These are phyloP conservation scores for Mythimna vitellina DNA, from an alignment of 2,888 invertebrate genomes.

Conservation along the genomic window DNA sequence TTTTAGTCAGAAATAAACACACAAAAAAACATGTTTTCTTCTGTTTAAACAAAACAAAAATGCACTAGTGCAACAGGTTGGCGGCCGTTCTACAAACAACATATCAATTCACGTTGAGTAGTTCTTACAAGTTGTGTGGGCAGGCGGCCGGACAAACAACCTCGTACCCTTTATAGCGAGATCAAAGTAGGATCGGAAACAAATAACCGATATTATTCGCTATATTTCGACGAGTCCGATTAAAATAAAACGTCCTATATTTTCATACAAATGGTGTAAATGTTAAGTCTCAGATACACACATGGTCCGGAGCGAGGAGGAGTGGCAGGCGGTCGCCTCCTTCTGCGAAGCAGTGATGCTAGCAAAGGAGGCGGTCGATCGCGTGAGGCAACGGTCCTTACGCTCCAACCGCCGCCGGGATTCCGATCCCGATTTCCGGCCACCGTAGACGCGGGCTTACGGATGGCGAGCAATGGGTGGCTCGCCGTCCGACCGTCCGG, in stretches of 20 bases:
- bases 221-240: slow-evolving; percentile 11
- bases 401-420: too few species aligned
- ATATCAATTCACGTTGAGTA: slow-evolving; percentile 52
- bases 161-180: slow-evolving; percentile 21
- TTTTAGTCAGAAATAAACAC: background rate
- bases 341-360: too few species aligned
- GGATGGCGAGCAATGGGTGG: too few species aligned
- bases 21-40: slow-evolving; percentile 7
- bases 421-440: too few species aligned
- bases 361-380: too few species aligned
- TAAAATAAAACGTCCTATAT: background rate
- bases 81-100: slow-evolving; percentile 40
- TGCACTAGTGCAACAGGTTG: slow-evolving; percentile 49
- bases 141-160: slow-evolving; percentile 21
- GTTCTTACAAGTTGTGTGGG: slow-evolving; percentile 21
- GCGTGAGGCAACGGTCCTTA: too few species aligned
- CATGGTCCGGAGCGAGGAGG: too few species aligned
- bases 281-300: too few species aligned
- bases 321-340: too few species aligned
- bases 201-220: slow-evolving; percentile 30
- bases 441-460: too few species aligned
- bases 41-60: slow-evolving; percentile 9
- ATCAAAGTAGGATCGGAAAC: slow-evolving; percentile 42
- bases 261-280: background rate
- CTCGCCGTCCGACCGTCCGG: too few species aligned